These are phyloP conservation scores for Apotomis capreana DNA, from an alignment of 2,888 invertebrate genomes.

Conservation along the genomic window DNA sequence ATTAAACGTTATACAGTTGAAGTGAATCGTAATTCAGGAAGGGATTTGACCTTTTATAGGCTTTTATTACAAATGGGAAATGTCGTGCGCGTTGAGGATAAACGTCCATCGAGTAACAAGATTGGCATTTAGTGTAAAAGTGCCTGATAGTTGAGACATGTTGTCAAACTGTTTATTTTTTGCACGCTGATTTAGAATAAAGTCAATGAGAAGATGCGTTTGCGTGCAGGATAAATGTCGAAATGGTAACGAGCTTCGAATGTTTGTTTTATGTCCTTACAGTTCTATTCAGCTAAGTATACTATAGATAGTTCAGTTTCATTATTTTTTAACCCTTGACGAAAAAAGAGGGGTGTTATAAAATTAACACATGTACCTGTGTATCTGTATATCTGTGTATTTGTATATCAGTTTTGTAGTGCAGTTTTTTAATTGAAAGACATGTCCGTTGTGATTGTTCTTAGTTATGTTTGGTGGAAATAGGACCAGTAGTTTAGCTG, in stretches of 20 bases:
- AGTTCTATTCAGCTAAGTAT: too few species aligned
- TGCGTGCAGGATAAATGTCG: background rate
- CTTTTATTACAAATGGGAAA: constrained; percentile 19
- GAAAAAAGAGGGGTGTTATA: too few species aligned
- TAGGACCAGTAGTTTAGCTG: too few species aligned
- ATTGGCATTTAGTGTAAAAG: background rate
- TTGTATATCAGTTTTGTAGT: too few species aligned
- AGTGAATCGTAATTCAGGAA: constrained; percentile 31
- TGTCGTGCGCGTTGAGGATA: constrained; percentile 9
- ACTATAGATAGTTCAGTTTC: too few species aligned
- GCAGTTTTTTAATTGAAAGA: too few species aligned
- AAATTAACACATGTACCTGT: too few species aligned
- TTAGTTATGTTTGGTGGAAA: too few species aligned
- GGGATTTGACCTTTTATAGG: constrained; percentile 27
- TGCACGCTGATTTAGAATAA: background rate
- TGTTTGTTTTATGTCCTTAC: too few species aligned
- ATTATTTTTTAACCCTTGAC: too few species aligned
- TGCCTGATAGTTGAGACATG: background rate
- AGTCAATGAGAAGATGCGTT: background rate
- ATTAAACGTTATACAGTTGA: constrained; percentile 27
- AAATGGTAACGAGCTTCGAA: background rate
- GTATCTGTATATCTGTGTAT: too few species aligned
- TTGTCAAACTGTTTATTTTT: background rate
- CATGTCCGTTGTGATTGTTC: too few species aligned
- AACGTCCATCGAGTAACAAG: constrained; percentile 1